Evolutionary conservation across 2,797 vertebrate genomes (phyloP).

Genomic region (Acipenser transmontanus): DNA sequence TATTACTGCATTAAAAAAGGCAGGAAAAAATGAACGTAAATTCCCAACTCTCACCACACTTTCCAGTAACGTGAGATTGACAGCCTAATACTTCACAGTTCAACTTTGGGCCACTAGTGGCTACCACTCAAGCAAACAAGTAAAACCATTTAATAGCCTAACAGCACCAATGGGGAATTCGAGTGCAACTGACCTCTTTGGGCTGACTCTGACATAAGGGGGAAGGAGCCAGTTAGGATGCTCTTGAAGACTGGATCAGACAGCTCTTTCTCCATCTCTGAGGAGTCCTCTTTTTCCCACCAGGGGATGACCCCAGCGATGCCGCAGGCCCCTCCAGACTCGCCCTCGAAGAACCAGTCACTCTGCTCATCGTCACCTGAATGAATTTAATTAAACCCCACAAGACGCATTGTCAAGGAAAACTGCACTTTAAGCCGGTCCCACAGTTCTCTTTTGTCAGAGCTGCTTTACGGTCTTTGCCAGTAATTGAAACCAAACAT

Average conservation of each 20-base stretch:
- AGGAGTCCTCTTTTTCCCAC: constrained; percentile 85
- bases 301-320: constrained; percentile 85
- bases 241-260: constrained; percentile 87
- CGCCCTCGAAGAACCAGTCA: constrained; percentile 94
- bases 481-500: too few relatives aligned
- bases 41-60: neutral
- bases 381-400: constrained; percentile 16
- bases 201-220: constrained; percentile 59
- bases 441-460: too few relatives aligned
- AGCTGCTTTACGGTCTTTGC: too few relatives aligned
- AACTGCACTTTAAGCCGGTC: too few relatives aligned
- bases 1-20: too few relatives aligned
- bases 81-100: constrained; percentile 11
- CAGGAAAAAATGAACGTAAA: too few relatives aligned
- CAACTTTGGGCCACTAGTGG: neutral
- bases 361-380: constrained; percentile 94
- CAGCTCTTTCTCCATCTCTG: constrained; percentile 73
- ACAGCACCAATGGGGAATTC: neutral
- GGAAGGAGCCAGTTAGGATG: constrained; percentile 89
- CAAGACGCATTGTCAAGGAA: neutral
- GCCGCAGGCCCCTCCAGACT: constrained; percentile 84
- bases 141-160: constrained; percentile 6
- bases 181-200: constrained; percentile 60
- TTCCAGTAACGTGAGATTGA: neutral
- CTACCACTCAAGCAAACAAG: constrained; percentile 5